Evolutionary conservation across 2,113 vertebrate species (phyloP).

Genomic region (Chauna torquata): DNA sequence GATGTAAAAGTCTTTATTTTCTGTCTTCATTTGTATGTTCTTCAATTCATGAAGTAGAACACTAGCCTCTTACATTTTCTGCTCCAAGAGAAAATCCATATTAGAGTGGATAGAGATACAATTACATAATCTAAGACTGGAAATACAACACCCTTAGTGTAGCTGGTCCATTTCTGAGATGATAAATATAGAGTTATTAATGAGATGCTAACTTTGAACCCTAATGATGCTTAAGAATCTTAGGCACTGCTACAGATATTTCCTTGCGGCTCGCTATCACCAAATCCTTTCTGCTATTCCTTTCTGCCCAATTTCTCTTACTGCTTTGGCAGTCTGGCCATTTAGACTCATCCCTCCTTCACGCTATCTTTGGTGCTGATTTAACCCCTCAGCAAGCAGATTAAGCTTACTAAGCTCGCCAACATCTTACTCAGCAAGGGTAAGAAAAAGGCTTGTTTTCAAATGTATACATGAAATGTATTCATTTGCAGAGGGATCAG

Average conservation of each 20-base stretch:
- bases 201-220: neutral
- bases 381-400: neutral
- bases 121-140: neutral
- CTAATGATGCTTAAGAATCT: neutral
- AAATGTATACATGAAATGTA: neutral
- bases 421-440: neutral
- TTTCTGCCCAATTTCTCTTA: neutral
- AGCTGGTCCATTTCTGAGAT: neutral
- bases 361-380: neutral
- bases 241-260: neutral
- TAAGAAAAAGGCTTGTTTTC: rapidly evolving
- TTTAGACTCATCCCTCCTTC: neutral
- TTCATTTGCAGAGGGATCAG: neutral
- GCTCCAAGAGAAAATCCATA: neutral
- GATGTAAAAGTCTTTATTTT: neutral
- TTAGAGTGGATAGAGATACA: neutral
- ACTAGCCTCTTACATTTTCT: neutral
- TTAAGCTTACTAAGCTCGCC: neutral
- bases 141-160: neutral
- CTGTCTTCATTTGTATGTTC: neutral
- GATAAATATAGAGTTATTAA: neutral
- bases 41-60: neutral
- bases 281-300: neutral
- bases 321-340: neutral
- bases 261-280: neutral